phyloP scores from a whole-genome alignment of 30 jellyfish, hydroid and myxozoan genomes.

The Euphysa ruthae region DNA sequence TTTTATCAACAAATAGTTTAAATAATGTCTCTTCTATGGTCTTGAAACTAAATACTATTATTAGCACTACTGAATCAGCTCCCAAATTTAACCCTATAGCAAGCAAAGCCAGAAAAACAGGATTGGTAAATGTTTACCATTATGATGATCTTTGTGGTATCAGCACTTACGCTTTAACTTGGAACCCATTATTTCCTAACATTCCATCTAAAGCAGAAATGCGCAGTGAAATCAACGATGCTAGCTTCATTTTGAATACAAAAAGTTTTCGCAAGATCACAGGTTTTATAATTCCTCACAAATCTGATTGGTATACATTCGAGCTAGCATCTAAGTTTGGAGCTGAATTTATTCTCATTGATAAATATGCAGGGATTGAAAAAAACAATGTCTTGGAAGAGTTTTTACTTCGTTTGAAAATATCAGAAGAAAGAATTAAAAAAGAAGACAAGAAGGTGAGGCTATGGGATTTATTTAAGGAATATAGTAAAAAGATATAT shows the following conservation, averaged over 20 bases:
- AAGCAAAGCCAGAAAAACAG: no score
- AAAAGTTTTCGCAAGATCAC: slow-evolving; percentile 25
- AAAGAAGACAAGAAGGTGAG: neutral
- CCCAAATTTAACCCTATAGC: no score
- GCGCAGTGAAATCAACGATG: slow-evolving; percentile 35
- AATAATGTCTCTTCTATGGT: no score
- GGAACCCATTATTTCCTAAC: slow-evolving; percentile 69
- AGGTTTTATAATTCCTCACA: slow-evolving; percentile 27
- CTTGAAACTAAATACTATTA: no score
- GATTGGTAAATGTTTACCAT: slow-evolving; percentile 38
- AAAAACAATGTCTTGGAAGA: neutral
- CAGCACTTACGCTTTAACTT: slow-evolving; percentile 27
- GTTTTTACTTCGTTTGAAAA: slow-evolving; percentile 5
- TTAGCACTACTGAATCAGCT: no score
- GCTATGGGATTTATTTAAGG: neutral
- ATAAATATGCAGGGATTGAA: neutral
- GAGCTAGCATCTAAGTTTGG: slow-evolving; percentile 12
- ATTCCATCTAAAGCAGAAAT: slow-evolving; percentile 42
- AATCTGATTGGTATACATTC: slow-evolving; percentile 42
- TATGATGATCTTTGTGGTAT: slow-evolving; percentile 42
- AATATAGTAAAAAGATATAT: neutral
- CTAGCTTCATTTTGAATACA: slow-evolving; percentile 1
- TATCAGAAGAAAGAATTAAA: neutral
- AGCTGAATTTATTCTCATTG: slow-evolving; percentile 9
- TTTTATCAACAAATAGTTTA: no score